Evolutionary conservation across 1,140 invertebrate genomes (phyloP).

Genomic region (Drosophila bocqueti): DNA sequence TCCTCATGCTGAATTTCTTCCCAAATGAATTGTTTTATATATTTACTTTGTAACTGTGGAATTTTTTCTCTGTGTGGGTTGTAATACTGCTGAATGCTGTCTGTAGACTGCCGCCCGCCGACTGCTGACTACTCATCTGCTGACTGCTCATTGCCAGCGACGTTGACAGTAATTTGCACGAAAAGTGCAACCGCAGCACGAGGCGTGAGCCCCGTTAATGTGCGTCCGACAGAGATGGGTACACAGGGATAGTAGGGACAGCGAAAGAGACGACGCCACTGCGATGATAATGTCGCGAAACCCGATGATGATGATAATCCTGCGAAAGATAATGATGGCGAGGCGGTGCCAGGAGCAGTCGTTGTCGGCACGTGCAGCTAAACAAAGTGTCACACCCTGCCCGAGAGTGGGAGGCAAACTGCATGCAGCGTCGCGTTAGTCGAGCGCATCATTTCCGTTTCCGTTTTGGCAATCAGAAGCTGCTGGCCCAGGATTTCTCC

Average conservation of each 20-base stretch:
- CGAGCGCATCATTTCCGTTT: constrained; percentile 68
- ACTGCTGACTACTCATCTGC: constrained; percentile 30
- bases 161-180: constrained; percentile 79
- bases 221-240: constrained; percentile 24
- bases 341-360: constrained; percentile 27
- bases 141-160: constrained; percentile 56
- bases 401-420: background rate
- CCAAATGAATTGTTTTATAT: background rate
- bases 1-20: background rate
- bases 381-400: constrained; percentile 62
- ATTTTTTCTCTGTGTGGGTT: constrained; percentile 16
- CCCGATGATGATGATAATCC: constrained; percentile 19
- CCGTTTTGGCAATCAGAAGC: constrained; percentile 74
- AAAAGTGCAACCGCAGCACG: constrained; percentile 79
- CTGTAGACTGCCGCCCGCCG: background rate
- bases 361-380: constrained; percentile 71
- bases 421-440: constrained; percentile 21
- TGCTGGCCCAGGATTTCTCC: background rate
- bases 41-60: too few species aligned
- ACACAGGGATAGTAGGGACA: background rate
- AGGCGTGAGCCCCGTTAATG: constrained; percentile 68
- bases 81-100: constrained; percentile 17
- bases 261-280: background rate
- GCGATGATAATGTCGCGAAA: constrained; percentile 12
- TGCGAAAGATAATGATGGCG: constrained; percentile 32